A percentile compares a stretch with the other conserved stretches of the same genome.
These are phyloP conservation scores for Ceratitis capitata DNA, from an alignment of 1,140 invertebrate genomes.

Conservation along the genomic window DNA sequence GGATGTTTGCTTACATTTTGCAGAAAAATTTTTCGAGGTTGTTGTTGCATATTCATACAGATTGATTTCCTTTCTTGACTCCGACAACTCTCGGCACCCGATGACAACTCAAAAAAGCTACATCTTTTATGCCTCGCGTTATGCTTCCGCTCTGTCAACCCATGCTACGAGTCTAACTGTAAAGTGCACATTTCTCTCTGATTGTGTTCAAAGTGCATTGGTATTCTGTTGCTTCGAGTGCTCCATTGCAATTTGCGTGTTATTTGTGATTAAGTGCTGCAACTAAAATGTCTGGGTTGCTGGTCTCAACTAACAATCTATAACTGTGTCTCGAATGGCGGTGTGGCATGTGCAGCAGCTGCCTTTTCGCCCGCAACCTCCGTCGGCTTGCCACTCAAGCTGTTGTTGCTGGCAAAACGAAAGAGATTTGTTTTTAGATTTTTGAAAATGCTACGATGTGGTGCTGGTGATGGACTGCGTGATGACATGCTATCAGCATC, in stretches of 20 bases:
- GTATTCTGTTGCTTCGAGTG: background rate
- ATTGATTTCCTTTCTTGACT: too few relatives aligned
- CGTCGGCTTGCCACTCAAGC: constrained; percentile 34
- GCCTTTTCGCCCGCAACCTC: background rate
- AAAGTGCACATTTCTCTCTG: background rate
- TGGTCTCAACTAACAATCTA: background rate
- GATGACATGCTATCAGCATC: background rate
- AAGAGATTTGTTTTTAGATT: constrained; percentile 58
- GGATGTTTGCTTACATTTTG: background rate
- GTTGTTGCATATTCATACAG: background rate
- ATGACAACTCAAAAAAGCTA: too few relatives aligned
- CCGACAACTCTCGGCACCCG: too few relatives aligned
- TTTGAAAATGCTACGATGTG: constrained; percentile 50
- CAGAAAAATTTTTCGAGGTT: background rate
- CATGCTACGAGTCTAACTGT: background rate
- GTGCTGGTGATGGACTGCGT: constrained; percentile 30
- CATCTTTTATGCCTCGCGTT: too few relatives aligned
- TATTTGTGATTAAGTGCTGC: background rate
- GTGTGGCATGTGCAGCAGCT: background rate
- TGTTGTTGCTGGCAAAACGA: constrained; percentile 50
- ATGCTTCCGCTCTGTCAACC: background rate
- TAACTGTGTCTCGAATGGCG: background rate
- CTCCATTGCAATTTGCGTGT: too few relatives aligned
- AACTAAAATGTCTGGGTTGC: background rate
- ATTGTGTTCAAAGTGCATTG: background rate